Evolutionary conservation across 2,888 invertebrate genomes (phyloP).

Genomic region (Athalia cordata): DNA sequence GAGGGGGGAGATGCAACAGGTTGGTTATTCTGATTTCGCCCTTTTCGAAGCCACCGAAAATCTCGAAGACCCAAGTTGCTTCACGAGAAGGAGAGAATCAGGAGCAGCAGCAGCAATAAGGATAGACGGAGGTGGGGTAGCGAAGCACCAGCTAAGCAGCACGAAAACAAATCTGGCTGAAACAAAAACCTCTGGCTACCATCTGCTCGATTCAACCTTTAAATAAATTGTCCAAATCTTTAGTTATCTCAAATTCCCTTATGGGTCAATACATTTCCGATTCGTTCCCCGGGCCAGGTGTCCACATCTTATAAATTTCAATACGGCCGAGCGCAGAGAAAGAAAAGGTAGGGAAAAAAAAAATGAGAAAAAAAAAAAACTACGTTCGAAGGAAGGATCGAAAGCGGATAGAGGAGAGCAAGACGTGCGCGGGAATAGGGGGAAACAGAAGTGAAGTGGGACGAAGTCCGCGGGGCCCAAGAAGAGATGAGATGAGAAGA

Average conservation of each 20-base stretch:
- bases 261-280: background rate
- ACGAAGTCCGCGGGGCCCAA: too few relatives aligned
- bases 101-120: background rate
- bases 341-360: slow-evolving; percentile 28
- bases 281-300: slow-evolving; percentile 60
- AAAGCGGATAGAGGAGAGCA: slow-evolving; percentile 18
- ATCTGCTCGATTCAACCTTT: slow-evolving; percentile 58
- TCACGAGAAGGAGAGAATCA: background rate
- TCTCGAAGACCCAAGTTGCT: background rate
- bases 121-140: background rate
- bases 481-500: slow-evolving; percentile 34
- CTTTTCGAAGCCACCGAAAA: slow-evolving; percentile 15
- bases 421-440: background rate
- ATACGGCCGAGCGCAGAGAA: slow-evolving; percentile 54
- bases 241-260: background rate
- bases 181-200: slow-evolving; percentile 64
- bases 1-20: slow-evolving; percentile 28
- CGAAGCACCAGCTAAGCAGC: slow-evolving; percentile 51
- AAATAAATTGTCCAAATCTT: background rate
- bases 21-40: background rate
- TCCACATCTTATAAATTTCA: slow-evolving; percentile 67
- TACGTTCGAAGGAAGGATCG: slow-evolving; percentile 26
- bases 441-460: background rate
- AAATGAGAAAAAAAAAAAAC: slow-evolving; percentile 42
- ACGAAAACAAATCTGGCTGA: slow-evolving; percentile 67